Evolutionary conservation across 1,140 invertebrate species (phyloP).

Genomic region (Drosophila tristis): DNA sequence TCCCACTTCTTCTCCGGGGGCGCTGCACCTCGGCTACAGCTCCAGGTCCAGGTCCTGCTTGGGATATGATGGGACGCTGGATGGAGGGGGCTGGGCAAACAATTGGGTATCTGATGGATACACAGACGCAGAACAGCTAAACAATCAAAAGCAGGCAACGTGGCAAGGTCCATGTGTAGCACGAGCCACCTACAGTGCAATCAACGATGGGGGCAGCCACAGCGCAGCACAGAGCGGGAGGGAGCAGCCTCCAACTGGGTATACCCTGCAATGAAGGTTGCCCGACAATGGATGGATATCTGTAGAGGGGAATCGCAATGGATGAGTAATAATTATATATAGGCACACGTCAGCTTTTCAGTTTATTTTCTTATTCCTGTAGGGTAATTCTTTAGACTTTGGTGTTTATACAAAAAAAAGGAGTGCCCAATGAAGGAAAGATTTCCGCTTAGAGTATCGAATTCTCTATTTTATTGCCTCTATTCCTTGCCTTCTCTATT

Average conservation of each 20-base stretch:
- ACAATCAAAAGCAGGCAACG: conserved; percentile 70
- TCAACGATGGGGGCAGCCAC: conserved; percentile 56
- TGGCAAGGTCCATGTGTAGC: background rate
- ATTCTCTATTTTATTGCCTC: no score
- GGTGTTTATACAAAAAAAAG: no score
- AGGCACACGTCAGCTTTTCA: no score
- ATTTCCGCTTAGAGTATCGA: no score
- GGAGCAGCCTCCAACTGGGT: conserved; percentile 6
- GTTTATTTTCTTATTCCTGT: no score
- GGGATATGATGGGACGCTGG: no score
- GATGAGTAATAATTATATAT: no score
- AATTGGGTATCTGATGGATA: conserved; percentile 64
- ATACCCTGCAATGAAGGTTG: conserved; percentile 13
- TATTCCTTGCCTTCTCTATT: no score
- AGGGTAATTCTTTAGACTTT: no score
- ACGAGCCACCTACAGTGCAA: conserved; percentile 69
- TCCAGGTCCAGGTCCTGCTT: conserved; percentile 12
- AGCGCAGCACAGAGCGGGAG: conserved; percentile 1
- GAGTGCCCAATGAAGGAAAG: no score
- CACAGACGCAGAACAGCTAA: conserved; percentile 68
- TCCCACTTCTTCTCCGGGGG: conserved; percentile 11
- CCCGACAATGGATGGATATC: no score
- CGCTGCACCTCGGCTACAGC: conserved; percentile 57
- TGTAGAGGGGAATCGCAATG: background rate
- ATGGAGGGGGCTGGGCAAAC: conserved; percentile 58